Conservation (phyloP, 2,888 invertebrate genomes). For the Perithous albicinctus region DNA sequence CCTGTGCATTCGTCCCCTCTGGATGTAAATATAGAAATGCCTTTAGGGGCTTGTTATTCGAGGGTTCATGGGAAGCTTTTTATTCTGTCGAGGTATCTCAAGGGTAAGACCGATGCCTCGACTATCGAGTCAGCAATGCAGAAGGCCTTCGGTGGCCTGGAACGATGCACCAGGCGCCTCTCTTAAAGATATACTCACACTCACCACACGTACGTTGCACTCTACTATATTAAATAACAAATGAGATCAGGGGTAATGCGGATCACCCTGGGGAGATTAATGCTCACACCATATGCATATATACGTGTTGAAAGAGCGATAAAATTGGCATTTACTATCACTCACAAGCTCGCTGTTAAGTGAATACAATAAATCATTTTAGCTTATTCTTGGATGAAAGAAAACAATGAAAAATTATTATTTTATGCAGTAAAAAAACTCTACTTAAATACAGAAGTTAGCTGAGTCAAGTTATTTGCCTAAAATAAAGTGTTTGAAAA, state of each 20-base stretch:
- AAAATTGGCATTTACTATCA: constrained; percentile 12
- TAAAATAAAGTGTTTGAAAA: not conserved
- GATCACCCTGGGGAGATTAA: constrained; percentile 2
- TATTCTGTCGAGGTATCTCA: constrained; percentile 11
- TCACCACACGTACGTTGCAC: constrained; percentile 9
- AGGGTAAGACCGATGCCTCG: constrained; percentile 33
- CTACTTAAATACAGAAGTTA: not conserved
- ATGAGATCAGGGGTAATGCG: not conserved
- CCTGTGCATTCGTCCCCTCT: not conserved
- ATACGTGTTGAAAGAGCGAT: constrained; percentile 10
- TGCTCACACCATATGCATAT: not conserved
- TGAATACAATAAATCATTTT: constrained; percentile 5
- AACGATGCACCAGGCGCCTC: constrained; percentile 33
- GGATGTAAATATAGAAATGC: constrained; percentile 43
- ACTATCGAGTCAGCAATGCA: not conserved
- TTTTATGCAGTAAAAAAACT: not conserved
- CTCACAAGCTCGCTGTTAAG: constrained; percentile 5
- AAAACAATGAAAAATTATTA: not conserved
- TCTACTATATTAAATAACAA: not conserved
- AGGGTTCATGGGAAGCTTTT: constrained; percentile 14
- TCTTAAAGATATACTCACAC: constrained; percentile 29
- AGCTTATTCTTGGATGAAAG: not conserved
- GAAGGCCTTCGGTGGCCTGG: not conserved
- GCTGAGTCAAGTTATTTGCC: not conserved
- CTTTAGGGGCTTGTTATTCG: constrained; percentile 37